Percentiles rank a stretch among this genome's conserved stretches.
phyloP scores from a whole-genome alignment of 35 echinoderm and acorn worm genomes.

The Lytechinus pictus region DNA sequence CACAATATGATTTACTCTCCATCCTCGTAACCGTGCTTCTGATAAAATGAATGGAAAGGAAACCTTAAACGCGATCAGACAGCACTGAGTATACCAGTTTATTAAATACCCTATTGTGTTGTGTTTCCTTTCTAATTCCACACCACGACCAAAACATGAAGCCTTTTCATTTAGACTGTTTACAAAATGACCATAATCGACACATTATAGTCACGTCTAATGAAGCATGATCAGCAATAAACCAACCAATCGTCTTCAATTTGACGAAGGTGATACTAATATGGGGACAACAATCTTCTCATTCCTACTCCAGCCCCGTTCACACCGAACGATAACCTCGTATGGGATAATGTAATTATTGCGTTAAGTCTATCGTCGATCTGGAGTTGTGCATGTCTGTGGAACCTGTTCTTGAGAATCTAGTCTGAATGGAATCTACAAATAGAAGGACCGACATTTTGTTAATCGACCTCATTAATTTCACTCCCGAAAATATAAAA shows the following conservation, averaged over 20 bases:
- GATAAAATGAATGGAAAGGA: not conserved
- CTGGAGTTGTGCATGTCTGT: not conserved
- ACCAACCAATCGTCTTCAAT: constrained; percentile 37
- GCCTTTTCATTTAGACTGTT: not conserved
- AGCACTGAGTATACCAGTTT: not conserved
- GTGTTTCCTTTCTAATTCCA: constrained; percentile 3
- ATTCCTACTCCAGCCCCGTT: not conserved
- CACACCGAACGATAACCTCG: not conserved
- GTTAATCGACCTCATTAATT: not conserved
- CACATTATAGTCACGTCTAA: constrained; percentile 2
- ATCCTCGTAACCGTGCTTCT: not conserved
- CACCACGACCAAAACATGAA: not conserved
- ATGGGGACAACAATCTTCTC: not conserved
- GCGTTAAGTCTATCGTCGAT: not conserved
- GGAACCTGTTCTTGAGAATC: not conserved
- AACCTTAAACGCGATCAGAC: not conserved
- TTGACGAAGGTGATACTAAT: constrained; percentile 22
- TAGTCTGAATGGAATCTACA: not conserved
- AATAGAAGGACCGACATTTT: not conserved
- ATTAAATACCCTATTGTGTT: not conserved
- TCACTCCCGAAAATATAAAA: not conserved
- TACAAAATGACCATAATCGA: constrained; percentile 36
- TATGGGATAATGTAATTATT: not conserved
- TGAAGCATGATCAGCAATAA: constrained; percentile 3
- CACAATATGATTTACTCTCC: not conserved